Percentiles rank a stretch among this genome's conserved stretches.
Evolutionary conservation across 2,888 invertebrate genomes (phyloP).

Genomic region (Poecilus cupreus): DNA sequence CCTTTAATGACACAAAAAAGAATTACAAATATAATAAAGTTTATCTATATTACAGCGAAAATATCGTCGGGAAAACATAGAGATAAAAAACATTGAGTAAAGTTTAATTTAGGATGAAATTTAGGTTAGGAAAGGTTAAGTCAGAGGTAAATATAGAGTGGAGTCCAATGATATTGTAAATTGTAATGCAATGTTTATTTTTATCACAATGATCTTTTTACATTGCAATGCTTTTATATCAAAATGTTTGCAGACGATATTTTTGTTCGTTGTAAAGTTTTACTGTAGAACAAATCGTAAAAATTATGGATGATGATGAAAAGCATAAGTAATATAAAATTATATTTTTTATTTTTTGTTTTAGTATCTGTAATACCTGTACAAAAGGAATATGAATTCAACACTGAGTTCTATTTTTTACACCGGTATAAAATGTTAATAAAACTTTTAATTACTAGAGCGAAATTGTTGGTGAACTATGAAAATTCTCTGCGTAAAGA

Average conservation of each 20-base stretch:
- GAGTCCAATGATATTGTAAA: constrained; percentile 12
- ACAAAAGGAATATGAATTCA: neutral
- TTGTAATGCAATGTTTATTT: constrained; percentile 29
- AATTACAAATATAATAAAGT: too few relatives aligned
- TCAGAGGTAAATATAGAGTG: neutral
- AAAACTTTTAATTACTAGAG: constrained; percentile 40
- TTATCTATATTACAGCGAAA: too few relatives aligned
- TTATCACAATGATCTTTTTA: neutral
- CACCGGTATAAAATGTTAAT: constrained; percentile 14
- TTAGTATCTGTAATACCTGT: neutral
- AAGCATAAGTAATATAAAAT: constrained; percentile 35
- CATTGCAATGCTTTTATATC: constrained; percentile 18
- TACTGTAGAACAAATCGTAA: constrained; percentile 27
- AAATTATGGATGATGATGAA: constrained; percentile 20
- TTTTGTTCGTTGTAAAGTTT: constrained; percentile 26
- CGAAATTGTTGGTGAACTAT: constrained; percentile 1
- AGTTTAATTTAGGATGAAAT: neutral
- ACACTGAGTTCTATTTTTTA: neutral
- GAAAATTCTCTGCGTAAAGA: constrained; percentile 1
- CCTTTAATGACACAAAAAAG: constrained; percentile 74
- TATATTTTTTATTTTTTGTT: constrained; percentile 6
- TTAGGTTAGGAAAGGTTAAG: neutral
- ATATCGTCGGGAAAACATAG: too few relatives aligned
- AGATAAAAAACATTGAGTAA: neutral
- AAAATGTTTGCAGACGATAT: constrained; percentile 17